A percentile compares a stretch with the other conserved stretches of the same genome.
These are phyloP conservation scores for Amazonetta brasiliensis DNA, from an alignment of 2,797 vertebrate genomes.

Conservation along the genomic window DNA sequence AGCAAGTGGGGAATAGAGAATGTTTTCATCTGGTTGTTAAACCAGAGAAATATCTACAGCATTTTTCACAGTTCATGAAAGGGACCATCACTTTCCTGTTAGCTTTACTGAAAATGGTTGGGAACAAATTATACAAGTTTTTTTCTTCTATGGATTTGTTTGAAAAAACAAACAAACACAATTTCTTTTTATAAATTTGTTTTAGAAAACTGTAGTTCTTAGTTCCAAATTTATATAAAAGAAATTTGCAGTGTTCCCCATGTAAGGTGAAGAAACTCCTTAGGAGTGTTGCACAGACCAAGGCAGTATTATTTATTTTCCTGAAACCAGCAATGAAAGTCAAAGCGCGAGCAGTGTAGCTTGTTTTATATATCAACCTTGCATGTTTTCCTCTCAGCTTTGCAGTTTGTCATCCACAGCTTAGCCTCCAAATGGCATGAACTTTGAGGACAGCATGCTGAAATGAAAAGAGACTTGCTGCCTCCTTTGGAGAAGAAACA, in stretches of 20 bases:
- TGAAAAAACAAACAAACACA: neutral
- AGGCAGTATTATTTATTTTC: slow-evolving; percentile 33
- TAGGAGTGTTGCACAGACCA: neutral
- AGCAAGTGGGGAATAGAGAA: slow-evolving; percentile 28
- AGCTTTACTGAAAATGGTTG: slow-evolving; percentile 3
- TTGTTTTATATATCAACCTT: slow-evolving; percentile 42
- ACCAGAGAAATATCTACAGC: slow-evolving; percentile 20
- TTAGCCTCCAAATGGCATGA: slow-evolving; percentile 40
- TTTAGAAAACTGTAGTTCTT: neutral
- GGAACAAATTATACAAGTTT: neutral
- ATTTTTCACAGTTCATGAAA: slow-evolving; percentile 36
- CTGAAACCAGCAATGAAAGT: slow-evolving; percentile 12
- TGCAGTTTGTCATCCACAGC: slow-evolving; percentile 52
- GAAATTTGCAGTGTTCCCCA: neutral
- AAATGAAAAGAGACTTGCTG: slow-evolving; percentile 27
- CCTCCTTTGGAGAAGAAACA: neutral
- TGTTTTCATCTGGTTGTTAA: slow-evolving; percentile 37
- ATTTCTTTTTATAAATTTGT: neutral
- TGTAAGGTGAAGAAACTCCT: neutral
- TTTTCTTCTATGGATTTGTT: neutral
- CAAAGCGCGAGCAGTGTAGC: neutral
- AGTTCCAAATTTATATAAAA: neutral
- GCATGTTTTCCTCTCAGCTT: slow-evolving; percentile 50
- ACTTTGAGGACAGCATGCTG: slow-evolving; percentile 43
- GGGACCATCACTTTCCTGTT: slow-evolving; percentile 25